Percentiles rank a stretch among this genome's conserved stretches.
These are phyloP conservation scores for Microcebus murinus DNA, from an alignment of 2,113 vertebrate genomes.

Conservation along the genomic window DNA sequence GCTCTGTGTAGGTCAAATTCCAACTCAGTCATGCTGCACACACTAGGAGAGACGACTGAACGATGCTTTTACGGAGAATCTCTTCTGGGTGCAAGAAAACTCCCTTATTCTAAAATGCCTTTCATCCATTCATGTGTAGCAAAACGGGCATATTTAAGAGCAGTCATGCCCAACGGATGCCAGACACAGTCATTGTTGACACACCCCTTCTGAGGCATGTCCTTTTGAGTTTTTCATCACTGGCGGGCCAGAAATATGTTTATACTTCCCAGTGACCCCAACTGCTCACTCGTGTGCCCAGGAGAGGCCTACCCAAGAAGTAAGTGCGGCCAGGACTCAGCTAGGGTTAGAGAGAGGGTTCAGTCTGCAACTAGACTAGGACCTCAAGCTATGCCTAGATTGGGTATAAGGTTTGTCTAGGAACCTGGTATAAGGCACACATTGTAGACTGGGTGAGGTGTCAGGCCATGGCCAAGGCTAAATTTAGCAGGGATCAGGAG, in stretches of 20 bases:
- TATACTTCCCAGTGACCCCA: neutral
- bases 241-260: neutral
- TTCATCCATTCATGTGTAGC: neutral
- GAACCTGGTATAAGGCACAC: neutral
- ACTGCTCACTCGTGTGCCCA: neutral
- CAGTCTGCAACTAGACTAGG: neutral
- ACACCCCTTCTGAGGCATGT: neutral
- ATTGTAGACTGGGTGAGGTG: neutral
- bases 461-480: neutral
- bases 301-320: neutral
- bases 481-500: neutral
- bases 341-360: neutral
- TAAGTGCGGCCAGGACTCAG: neutral
- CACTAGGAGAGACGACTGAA: neutral
- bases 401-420: neutral
- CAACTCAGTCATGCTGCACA: neutral
- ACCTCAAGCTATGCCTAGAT: neutral
- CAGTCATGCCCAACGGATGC: neutral
- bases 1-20: constrained; percentile 11
- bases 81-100: neutral
- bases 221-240: neutral
- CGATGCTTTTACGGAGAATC: neutral
- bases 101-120: neutral
- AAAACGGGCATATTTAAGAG: neutral
- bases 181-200: neutral